Percentiles rank a stretch among this genome's conserved stretches.
Evolutionary conservation across 2,797 vertebrate species (phyloP).

Genomic region (Taenioides sp.): DNA sequence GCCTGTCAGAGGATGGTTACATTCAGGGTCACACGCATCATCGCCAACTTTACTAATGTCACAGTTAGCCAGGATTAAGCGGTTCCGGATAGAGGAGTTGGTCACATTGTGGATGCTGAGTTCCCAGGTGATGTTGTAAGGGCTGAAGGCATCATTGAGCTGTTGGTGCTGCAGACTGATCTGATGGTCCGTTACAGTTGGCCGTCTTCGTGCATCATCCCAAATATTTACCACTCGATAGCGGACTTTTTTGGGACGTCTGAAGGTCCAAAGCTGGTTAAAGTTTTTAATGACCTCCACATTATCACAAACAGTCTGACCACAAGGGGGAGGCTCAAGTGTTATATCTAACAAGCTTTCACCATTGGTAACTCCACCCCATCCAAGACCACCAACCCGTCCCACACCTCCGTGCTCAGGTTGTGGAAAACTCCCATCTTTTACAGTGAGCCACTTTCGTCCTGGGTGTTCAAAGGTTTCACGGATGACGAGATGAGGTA

Average conservation of each 20-base stretch:
- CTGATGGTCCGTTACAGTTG: conserved; percentile 90
- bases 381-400: conserved; percentile 67
- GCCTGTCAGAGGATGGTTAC: conserved; percentile 93
- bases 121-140: conserved; percentile 97
- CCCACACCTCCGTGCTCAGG: conserved; percentile 73
- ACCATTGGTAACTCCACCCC: conserved; percentile 65
- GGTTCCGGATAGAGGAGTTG: conserved; percentile 89
- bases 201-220: conserved; percentile 79
- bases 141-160: conserved; percentile 87
- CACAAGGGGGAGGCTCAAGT: conserved; percentile 91
- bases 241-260: conserved; percentile 86
- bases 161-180: conserved; percentile 94
- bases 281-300: conserved; percentile 89
- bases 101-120: conserved; percentile 90
- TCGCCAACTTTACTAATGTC: conserved; percentile 95
- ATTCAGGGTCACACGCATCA: conserved; percentile 89
- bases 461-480: conserved; percentile 91
- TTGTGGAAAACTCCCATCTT: conserved; percentile 84
- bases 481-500: conserved; percentile 90
- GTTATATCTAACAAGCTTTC: conserved; percentile 86
- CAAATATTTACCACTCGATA: conserved; percentile 93
- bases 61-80: conserved; percentile 94
- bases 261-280: conserved; percentile 88
- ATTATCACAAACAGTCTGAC: conserved; percentile 95
- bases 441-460: conserved; percentile 84